Evolutionary conservation across 2,797 vertebrate genomes (phyloP).

Genomic region (Premnoplex brunnescens): DNA sequence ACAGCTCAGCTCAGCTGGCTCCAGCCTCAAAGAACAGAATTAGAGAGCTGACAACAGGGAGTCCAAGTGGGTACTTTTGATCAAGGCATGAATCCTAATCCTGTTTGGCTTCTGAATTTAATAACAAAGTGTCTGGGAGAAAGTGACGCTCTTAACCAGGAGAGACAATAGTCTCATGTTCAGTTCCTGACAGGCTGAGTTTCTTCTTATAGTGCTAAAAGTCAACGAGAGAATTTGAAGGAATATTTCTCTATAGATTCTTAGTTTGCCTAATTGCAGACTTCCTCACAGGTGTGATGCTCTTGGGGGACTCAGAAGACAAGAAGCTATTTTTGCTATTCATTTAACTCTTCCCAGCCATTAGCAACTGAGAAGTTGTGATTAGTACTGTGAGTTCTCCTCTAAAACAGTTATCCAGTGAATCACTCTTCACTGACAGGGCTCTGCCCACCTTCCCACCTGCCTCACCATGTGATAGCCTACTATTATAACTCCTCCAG

Average conservation of each 20-base stretch:
- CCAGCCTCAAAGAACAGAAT: background rate
- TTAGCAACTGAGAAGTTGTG: constrained; percentile 36
- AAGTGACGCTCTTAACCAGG: background rate
- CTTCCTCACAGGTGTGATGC: background rate
- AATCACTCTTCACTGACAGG: constrained; percentile 38
- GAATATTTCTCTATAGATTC: background rate
- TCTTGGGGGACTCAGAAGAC: background rate
- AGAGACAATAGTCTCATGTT: background rate
- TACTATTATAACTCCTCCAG: background rate
- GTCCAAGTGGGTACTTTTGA: background rate
- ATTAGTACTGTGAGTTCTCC: background rate
- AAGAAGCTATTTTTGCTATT: constrained; percentile 14
- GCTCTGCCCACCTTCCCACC: constrained; percentile 38
- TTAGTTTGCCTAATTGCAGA: constrained; percentile 7
- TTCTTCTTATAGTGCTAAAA: background rate
- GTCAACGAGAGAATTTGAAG: background rate
- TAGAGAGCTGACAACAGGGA: background rate
- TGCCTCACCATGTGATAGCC: constrained; percentile 13
- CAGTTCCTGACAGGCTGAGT: background rate
- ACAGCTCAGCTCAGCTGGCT: background rate
- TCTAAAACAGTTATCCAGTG: constrained; percentile 28
- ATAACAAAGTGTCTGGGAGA: background rate
- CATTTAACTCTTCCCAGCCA: constrained; percentile 24
- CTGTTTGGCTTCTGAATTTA: background rate
- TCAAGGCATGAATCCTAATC: background rate